Evolutionary conservation across 2,888 invertebrate species (phyloP).

Genomic region (Andrena hattorfiana): DNA sequence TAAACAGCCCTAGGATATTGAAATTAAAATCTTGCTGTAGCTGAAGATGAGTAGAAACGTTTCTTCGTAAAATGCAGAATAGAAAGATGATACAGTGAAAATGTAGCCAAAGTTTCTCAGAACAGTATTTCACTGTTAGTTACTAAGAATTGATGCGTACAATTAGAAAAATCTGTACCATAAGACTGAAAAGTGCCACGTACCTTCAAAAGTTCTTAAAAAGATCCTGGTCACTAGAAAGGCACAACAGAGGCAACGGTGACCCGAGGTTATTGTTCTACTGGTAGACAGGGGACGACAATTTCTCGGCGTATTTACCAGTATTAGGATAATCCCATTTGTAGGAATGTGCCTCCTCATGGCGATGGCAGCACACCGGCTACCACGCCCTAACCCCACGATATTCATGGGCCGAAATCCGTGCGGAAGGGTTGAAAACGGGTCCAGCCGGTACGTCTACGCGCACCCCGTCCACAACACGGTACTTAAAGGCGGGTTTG

Average conservation of each 20-base stretch:
- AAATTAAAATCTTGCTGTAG: too few species aligned
- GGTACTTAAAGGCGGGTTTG: conserved; percentile 58
- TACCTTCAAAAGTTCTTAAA: too few species aligned
- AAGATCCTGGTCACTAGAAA: neutral
- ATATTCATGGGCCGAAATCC: conserved; percentile 5
- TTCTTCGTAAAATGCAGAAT: too few species aligned
- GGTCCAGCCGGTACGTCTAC: conserved; percentile 48
- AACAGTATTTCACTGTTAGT: neutral
- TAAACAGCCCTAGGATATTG: too few species aligned
- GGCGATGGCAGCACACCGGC: conserved; percentile 14
- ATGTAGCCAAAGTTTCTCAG: conserved; percentile 8
- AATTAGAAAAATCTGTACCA: too few species aligned
- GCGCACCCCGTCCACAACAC: conserved; percentile 23
- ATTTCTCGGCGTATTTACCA: conserved; percentile 72
- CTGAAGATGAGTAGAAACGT: too few species aligned
- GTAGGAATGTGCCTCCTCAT: conserved; percentile 62
- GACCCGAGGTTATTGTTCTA: conserved; percentile 19
- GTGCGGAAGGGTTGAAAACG: conserved; percentile 41
- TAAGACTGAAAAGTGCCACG: too few species aligned
- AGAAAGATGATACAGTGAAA: neutral
- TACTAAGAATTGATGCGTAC: too few species aligned
- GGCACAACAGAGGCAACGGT: neutral
- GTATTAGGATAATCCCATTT: conserved; percentile 78
- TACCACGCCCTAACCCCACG: conserved; percentile 31
- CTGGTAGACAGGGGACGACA: conserved; percentile 21